A percentile compares a stretch with the other conserved stretches of the same genome.
These are phyloP conservation scores for Melikaiella ostensackeni DNA, from an alignment of 2,888 invertebrate genomes.

Conservation along the genomic window DNA sequence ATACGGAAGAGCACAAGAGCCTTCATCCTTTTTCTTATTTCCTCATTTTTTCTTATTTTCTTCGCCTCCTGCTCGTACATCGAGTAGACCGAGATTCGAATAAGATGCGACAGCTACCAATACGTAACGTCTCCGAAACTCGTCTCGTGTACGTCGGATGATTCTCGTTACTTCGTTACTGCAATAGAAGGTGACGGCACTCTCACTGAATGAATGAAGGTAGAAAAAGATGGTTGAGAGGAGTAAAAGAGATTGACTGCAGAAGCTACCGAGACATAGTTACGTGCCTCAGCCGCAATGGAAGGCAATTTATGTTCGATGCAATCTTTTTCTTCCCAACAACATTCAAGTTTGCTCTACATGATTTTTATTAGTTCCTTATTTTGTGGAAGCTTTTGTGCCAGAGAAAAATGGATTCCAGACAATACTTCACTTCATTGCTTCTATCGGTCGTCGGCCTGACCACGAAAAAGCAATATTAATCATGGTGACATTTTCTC, in stretches of 20 bases:
- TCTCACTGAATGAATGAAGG: conserved; percentile 18
- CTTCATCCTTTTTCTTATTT: conserved; percentile 1
- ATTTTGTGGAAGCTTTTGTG: background rate
- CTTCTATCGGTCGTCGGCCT: background rate
- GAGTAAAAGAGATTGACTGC: background rate
- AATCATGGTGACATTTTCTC: conserved; percentile 12
- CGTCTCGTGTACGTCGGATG: conserved; percentile 24
- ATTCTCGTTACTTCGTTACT: conserved; percentile 37
- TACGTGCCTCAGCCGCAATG: conserved; percentile 8
- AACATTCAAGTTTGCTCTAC: background rate
- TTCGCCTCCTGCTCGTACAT: background rate
- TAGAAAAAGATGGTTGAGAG: conserved; percentile 11
- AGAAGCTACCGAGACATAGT: conserved; percentile 2
- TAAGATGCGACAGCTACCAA: conserved; percentile 28
- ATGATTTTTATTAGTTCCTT: background rate
- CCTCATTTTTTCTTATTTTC: conserved; percentile 13
- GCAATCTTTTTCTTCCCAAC: background rate
- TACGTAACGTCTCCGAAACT: conserved; percentile 12
- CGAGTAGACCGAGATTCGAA: conserved; percentile 28
- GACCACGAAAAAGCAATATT: conserved; percentile 21
- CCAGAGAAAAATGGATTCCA: too few relatives aligned
- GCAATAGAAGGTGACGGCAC: conserved; percentile 18
- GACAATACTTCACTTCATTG: background rate
- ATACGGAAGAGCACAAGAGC: conserved; percentile 25
- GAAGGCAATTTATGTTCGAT: conserved; percentile 5